phyloP scores from a whole-genome alignment of 1,140 invertebrate species.

The Medauroidea extradentata region DNA sequence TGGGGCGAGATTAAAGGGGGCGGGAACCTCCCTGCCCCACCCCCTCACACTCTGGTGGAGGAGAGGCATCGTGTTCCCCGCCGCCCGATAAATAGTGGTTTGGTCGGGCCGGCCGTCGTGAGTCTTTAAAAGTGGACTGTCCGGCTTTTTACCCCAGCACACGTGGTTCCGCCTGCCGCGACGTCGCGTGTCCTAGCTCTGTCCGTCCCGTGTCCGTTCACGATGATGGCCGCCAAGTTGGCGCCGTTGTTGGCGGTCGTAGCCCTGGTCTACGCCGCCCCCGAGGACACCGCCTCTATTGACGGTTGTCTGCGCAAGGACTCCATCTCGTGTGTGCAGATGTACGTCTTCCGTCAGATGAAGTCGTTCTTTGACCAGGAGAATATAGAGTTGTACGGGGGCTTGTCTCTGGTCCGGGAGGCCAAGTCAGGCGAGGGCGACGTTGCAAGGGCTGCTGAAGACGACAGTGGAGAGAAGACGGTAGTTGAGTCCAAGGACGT shows the following conservation, averaged over 20 bases:
- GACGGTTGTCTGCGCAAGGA: conserved; percentile 55
- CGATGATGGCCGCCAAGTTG: neutral
- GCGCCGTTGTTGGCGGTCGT: neutral
- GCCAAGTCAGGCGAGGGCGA: conserved; percentile 3
- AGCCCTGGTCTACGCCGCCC: neutral
- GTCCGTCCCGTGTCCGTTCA: neutral
- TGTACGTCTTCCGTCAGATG: conserved; percentile 53
- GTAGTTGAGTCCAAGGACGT: conserved; percentile 47
- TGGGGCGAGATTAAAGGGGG: too few species aligned
- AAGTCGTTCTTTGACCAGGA: conserved; percentile 58
- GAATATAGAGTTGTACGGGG: conserved; percentile 51
- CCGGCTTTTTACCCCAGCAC: neutral
- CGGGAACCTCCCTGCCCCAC: too few species aligned
- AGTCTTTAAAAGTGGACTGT: neutral
- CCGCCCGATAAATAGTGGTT: neutral
- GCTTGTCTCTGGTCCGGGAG: conserved; percentile 52
- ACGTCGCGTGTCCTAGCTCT: neutral
- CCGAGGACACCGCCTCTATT: neutral
- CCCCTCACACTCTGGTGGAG: too few species aligned
- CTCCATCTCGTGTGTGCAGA: conserved; percentile 62
- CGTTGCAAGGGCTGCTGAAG: conserved; percentile 24
- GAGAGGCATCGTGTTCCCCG: neutral
- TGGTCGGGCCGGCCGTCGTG: neutral
- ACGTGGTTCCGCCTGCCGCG: neutral
- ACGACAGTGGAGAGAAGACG: conserved; percentile 39